Evolutionary conservation across 64 coral and sea anemone genomes (phyloP).

Genomic region (Dendronephthya gigantea): DNA sequence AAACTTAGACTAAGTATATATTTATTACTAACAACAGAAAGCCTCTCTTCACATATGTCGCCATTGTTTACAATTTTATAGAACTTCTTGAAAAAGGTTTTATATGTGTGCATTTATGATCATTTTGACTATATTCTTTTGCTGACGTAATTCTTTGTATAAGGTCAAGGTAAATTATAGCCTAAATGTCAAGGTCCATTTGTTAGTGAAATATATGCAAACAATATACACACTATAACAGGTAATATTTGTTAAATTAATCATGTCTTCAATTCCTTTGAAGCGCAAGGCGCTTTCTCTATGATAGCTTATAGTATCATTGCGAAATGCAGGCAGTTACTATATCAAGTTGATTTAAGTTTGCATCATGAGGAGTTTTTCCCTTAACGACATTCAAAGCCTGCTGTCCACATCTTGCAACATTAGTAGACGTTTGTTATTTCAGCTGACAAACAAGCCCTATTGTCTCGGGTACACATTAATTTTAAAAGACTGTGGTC

Average conservation of each 20-base stretch:
- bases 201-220: neutral
- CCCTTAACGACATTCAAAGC: neutral
- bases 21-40: too few relatives aligned
- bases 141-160: neutral
- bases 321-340: neutral
- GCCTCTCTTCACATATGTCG: too few relatives aligned
- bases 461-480: neutral
- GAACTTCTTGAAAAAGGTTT: neutral
- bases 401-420: too few relatives aligned
- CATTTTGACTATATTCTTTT: neutral
- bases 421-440: neutral
- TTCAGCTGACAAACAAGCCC: neutral
- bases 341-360: neutral
- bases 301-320: too few relatives aligned
- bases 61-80: neutral
- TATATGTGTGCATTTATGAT: neutral
- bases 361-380: neutral
- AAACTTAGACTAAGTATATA: too few relatives aligned
- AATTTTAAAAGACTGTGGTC: constrained; percentile 24
- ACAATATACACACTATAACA: neutral
- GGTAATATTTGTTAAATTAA: neutral
- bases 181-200: neutral
- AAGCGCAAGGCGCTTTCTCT: neutral
- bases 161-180: constrained; percentile 1
- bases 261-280: neutral